A percentile compares a stretch with the other conserved stretches of the same genome.
These are phyloP conservation scores for Gisinianus flammeolus DNA, from an alignment of 2,888 invertebrate species.

Conservation along the genomic window DNA sequence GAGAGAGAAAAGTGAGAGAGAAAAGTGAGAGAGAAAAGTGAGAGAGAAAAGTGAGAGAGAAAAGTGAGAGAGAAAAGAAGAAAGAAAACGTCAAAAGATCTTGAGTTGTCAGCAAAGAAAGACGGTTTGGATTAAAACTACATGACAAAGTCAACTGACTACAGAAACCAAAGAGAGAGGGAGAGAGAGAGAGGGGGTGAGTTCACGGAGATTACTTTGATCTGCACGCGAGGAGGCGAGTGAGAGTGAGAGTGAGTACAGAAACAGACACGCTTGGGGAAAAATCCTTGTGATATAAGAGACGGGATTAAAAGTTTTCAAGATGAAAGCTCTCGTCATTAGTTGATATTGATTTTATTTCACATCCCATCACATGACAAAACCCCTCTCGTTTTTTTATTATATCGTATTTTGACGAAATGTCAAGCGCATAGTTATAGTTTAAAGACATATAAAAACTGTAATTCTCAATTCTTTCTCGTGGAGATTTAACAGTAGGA, in stretches of 20 bases:
- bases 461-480: too few relatives aligned
- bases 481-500: too few relatives aligned
- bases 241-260: not conserved
- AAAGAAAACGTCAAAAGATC: constrained; percentile 5
- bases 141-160: not conserved
- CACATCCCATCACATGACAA: not conserved
- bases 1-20: not conserved
- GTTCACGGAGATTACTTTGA: constrained; percentile 7
- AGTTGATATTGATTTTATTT: constrained; percentile 1
- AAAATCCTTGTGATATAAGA: constrained; percentile 15
- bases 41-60: too few relatives aligned
- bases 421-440: too few relatives aligned
- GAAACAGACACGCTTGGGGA: too few relatives aligned
- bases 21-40: too few relatives aligned
- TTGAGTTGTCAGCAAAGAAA: constrained; percentile 15
- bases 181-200: not conserved
- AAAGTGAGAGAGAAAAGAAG: too few relatives aligned
- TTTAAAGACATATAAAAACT: too few relatives aligned
- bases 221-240: not conserved
- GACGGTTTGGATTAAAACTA: constrained; percentile 5
- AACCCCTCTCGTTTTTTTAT: too few relatives aligned
- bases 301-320: constrained; percentile 1
- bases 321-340: constrained; percentile 4
- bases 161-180: too few relatives aligned
- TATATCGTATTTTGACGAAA: too few relatives aligned